phyloP scores from a whole-genome alignment of 2,113 vertebrate genomes.

The Mesitornis unicolor region DNA sequence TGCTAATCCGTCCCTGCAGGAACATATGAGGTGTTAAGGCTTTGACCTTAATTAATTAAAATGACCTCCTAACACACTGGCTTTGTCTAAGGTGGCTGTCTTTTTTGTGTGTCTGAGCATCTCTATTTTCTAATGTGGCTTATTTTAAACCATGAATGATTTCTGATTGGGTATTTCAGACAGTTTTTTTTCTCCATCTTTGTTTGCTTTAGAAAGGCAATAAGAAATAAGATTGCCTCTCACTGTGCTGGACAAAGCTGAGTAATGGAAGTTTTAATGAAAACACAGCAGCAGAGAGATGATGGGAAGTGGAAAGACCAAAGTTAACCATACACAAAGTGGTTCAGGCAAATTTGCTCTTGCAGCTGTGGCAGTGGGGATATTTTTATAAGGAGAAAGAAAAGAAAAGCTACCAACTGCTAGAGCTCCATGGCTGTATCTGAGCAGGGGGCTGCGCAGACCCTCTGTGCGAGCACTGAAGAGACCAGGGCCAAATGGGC shows the following conservation, averaged over 20 bases:
- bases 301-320: background rate
- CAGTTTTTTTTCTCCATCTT: background rate
- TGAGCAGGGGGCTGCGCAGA: background rate
- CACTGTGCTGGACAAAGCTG: background rate
- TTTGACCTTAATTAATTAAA: slow-evolving; percentile 35
- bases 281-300: slow-evolving; percentile 20
- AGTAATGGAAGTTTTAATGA: slow-evolving; percentile 42
- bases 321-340: background rate
- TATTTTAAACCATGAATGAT: slow-evolving; percentile 9
- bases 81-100: background rate
- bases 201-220: slow-evolving; percentile 37
- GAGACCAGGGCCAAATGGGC: background rate
- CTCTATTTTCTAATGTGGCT: background rate
- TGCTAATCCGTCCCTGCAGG: background rate
- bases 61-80: background rate
- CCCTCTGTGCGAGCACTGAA: background rate
- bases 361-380: background rate
- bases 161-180: background rate
- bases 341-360: background rate
- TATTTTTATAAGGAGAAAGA: background rate
- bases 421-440: background rate
- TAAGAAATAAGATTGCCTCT: slow-evolving; percentile 41
- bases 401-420: background rate
- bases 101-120: background rate
- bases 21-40: background rate